Base-by-base conservation (phyloP, 2,797 vertebrate genomes). In the Acrocephalus scirpaceus region DNA sequence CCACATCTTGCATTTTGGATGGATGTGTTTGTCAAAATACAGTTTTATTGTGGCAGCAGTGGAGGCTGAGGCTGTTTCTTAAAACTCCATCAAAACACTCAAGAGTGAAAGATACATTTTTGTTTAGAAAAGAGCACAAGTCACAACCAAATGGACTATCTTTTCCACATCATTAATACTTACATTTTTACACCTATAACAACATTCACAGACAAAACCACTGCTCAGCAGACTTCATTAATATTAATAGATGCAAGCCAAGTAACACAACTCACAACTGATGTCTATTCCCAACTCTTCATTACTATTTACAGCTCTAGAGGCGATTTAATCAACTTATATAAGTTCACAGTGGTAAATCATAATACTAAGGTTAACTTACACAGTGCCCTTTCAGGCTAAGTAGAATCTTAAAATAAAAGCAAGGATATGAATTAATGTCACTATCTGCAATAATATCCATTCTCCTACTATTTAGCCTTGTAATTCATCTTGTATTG, bases 11-110 rank as follows among this genome's bases (percentile, higher is more conserved):
- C 2, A 0, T 62, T 81, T 65, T 57, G 66, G 64, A 44, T 84
- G 80, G 79, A 76, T 6, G 0, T 7, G 11, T 70, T 89, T 94
- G 81, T 94, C 91, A 96, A 93, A 97, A 93, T 16, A 78, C 8
- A 3, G 10, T n/a, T 91, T 93, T 84, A 72, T 50, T 85, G 45
- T 36, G 40, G 51, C 48, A 76, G 64, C 34, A 86, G 65, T 0
- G 2, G 62, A 92, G 64, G 48, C 54, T 90, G 89, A 90, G 54
- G 36, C 50, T 66, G 69, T 73, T 80, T 48, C 44, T 88, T 48
- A 84, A 95, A 74, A 10, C 36, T 12, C 32, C 51, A 70, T 42
- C 54, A 75, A 86, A 83, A 72, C 65, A 47, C 26, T 34, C 29
- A 80, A 72, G 44, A 44, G 9, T 65, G 34, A 73, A 84, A 71